Conservation (phyloP, 2,113 vertebrate species). For the Myotis lucifugus region DNA sequence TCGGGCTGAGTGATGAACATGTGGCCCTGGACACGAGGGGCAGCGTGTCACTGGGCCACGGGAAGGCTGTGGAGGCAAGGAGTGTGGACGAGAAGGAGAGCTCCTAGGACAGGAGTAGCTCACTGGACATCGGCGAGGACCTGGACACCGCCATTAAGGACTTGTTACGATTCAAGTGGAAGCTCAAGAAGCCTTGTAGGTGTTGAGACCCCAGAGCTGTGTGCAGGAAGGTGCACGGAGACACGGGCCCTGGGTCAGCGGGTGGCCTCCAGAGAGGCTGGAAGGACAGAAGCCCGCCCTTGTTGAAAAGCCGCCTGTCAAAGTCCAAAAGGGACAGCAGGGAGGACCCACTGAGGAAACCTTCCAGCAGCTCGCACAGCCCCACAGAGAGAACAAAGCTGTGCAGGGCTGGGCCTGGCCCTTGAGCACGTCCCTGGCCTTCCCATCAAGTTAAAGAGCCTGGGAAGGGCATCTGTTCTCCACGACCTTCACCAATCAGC, state of each 20-base stretch:
- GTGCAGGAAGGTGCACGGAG: slow-evolving; percentile 80
- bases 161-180: slow-evolving; percentile 92
- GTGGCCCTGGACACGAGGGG: not conserved
- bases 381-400: slow-evolving; percentile 49
- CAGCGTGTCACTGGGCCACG: not conserved
- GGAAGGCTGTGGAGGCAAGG: not conserved
- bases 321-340: slow-evolving; percentile 75
- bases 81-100: slow-evolving; percentile 50
- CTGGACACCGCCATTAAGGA: slow-evolving; percentile 95
- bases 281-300: slow-evolving; percentile 64
- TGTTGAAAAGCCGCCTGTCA: slow-evolving; percentile 83
- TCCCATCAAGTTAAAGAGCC: slow-evolving; percentile 76
- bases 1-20: not conserved
- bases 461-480: slow-evolving; percentile 38
- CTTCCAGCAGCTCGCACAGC: not conserved
- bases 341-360: slow-evolving; percentile 55
- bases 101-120: slow-evolving; percentile 94
- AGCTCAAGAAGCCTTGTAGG: slow-evolving; percentile 86
- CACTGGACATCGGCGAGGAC: slow-evolving; percentile 96
- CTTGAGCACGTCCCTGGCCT: not conserved
- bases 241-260: slow-evolving; percentile 43
- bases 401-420: not conserved
- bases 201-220: slow-evolving; percentile 79
- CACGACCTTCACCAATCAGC: not conserved
- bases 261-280: slow-evolving; percentile 63